These are phyloP conservation scores for Torymus auratus DNA, from an alignment of 2,888 invertebrate genomes.

Conservation along the genomic window DNA sequence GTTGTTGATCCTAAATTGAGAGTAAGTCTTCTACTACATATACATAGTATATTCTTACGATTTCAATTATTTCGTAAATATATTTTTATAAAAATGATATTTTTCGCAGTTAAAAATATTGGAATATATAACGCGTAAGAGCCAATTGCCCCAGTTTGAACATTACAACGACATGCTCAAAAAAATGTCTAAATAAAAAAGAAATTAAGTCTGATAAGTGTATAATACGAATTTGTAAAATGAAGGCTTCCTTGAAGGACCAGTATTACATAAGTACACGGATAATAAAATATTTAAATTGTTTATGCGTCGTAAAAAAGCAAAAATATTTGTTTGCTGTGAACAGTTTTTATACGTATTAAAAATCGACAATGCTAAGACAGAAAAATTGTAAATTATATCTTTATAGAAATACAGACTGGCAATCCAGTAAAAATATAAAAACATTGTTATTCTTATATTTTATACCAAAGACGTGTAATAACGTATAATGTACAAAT, in stretches of 20 bases:
- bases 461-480: constrained; percentile 11
- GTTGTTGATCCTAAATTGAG: constrained; percentile 79
- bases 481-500: constrained; percentile 19
- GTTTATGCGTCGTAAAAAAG: constrained; percentile 17
- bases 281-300: constrained; percentile 26
- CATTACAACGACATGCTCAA: constrained; percentile 69
- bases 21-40: constrained; percentile 67
- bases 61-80: too few relatives aligned
- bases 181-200: constrained; percentile 65
- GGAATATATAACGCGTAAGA: constrained; percentile 70
- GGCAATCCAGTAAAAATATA: constrained; percentile 36
- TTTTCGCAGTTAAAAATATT: constrained; percentile 68
- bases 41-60: neutral
- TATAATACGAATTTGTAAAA: constrained; percentile 35
- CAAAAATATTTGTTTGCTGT: constrained; percentile 30
- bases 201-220: constrained; percentile 34
- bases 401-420: constrained; percentile 49
- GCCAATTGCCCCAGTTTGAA: constrained; percentile 67
- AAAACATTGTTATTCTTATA: constrained; percentile 10
- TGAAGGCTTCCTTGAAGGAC: constrained; percentile 50
- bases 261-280: constrained; percentile 46
- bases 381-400: constrained; percentile 49
- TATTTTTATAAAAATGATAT: neutral
- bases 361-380: constrained; percentile 20
- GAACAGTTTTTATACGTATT: constrained; percentile 39